Evolutionary conservation across 1,140 invertebrate genomes (phyloP).

Genomic region (Chrysoperla carnea): DNA sequence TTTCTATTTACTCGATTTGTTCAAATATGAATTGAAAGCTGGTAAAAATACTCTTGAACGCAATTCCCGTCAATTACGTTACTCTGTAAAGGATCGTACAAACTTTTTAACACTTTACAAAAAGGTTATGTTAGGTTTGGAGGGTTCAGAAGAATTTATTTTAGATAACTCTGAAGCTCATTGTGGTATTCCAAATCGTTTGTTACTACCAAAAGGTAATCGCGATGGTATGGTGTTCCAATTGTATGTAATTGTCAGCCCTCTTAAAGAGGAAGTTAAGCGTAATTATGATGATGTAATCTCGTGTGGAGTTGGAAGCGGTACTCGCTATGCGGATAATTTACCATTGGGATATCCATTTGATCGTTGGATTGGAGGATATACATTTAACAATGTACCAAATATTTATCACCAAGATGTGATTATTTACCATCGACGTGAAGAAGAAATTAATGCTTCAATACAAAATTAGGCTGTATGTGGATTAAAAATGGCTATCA

Average conservation of each 20-base stretch:
- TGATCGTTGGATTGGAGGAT: constrained; percentile 33
- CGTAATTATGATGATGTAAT: constrained; percentile 17
- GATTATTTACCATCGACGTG: constrained; percentile 29
- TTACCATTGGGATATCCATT: constrained; percentile 48
- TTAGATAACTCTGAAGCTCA: constrained; percentile 19
- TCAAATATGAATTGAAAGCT: constrained; percentile 15
- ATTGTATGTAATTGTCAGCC: constrained; percentile 33
- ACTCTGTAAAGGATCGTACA: constrained; percentile 24
- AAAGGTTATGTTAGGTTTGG: constrained; percentile 20
- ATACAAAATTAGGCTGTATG: too few relatives aligned
- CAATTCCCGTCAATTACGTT: constrained; percentile 29
- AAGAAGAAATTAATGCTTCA: neutral
- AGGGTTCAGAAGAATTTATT: constrained; percentile 16
- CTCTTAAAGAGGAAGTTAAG: constrained; percentile 17
- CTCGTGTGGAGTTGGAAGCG: constrained; percentile 20
- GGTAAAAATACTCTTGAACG: constrained; percentile 37
- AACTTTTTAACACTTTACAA: constrained; percentile 20
- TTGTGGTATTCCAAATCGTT: constrained; percentile 22
- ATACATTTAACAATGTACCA: constrained; percentile 23
- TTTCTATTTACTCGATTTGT: constrained; percentile 32
- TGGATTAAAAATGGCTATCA: too few relatives aligned
- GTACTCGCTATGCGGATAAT: constrained; percentile 25
- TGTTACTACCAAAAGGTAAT: constrained; percentile 37
- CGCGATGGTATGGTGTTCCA: constrained; percentile 36
- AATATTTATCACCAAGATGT: constrained; percentile 39